Conservation (phyloP, 2,113 vertebrate species). For the Petrocephalus zakoni region DNA sequence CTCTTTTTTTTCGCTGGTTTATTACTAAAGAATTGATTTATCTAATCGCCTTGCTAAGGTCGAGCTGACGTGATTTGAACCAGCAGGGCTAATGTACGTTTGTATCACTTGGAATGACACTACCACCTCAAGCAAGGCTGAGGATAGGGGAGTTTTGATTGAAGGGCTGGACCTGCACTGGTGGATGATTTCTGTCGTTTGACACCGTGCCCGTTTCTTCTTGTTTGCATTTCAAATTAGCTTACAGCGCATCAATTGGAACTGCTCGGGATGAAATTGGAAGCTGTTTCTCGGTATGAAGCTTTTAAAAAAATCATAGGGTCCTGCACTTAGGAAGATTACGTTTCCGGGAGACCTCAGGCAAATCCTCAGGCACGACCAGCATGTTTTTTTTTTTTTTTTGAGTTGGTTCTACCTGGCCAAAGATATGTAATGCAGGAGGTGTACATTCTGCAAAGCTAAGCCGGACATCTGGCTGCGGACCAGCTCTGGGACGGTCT, state of each 20-base stretch:
- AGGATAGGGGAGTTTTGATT: conserved; percentile 14
- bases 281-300: conserved; percentile 44
- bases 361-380: conserved; percentile 30
- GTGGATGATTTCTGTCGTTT: conserved; percentile 3
- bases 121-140: conserved; percentile 44
- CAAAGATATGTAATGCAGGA: neutral
- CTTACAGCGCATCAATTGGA: conserved; percentile 41
- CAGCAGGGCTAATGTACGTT: conserved; percentile 28
- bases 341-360: conserved; percentile 43
- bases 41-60: conserved; percentile 48
- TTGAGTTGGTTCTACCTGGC: neutral
- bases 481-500: neutral
- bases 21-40: conserved; percentile 63
- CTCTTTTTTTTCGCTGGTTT: conserved; percentile 40
- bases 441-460: neutral
- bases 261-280: conserved; percentile 49
- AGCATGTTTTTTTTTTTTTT: neutral
- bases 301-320: conserved; percentile 54
- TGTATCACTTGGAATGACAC: conserved; percentile 28
- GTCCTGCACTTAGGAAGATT: conserved; percentile 55
- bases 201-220: conserved; percentile 11
- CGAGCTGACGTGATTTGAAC: conserved; percentile 25
- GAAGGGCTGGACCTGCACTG: conserved; percentile 27
- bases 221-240: conserved; percentile 46
- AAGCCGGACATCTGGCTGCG: conserved; percentile 10